Evolutionary conservation across 2,888 invertebrate genomes (phyloP).

Genomic region (Muschampia plurimacula): DNA sequence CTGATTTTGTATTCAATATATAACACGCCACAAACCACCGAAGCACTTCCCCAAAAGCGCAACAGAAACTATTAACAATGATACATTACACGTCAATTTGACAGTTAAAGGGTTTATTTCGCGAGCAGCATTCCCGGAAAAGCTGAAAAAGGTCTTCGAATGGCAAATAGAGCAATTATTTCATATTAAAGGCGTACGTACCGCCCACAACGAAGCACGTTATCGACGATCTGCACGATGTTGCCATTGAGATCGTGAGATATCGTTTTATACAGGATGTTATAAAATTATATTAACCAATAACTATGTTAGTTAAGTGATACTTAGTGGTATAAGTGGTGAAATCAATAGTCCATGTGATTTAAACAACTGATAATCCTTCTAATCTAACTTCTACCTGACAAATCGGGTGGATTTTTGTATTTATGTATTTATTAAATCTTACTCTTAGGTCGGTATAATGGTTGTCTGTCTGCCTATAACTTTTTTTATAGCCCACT

Average conservation of each 20-base stretch:
- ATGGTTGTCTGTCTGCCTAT: too few relatives aligned
- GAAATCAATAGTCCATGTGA: background rate
- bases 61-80: background rate
- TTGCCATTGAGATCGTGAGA: constrained; percentile 23
- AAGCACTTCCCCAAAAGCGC: background rate
- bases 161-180: constrained; percentile 10
- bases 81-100: background rate
- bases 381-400: too few relatives aligned
- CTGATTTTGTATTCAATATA: too few relatives aligned
- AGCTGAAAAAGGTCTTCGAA: background rate
- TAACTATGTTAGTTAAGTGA: background rate
- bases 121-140: constrained; percentile 1
- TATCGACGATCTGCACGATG: constrained; percentile 31
- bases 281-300: background rate
- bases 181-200: constrained; percentile 5
- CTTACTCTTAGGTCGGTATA: too few relatives aligned
- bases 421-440: too few relatives aligned
- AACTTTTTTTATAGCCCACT: too few relatives aligned
- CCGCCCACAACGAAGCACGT: constrained; percentile 22
- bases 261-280: constrained; percentile 23
- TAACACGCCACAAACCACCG: too few relatives aligned
- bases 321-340: background rate
- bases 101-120: background rate
- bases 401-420: too few relatives aligned
- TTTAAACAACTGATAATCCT: too few relatives aligned